Evolutionary conservation across 2,113 vertebrate genomes (phyloP).

Genomic region (Mus pahari): DNA sequence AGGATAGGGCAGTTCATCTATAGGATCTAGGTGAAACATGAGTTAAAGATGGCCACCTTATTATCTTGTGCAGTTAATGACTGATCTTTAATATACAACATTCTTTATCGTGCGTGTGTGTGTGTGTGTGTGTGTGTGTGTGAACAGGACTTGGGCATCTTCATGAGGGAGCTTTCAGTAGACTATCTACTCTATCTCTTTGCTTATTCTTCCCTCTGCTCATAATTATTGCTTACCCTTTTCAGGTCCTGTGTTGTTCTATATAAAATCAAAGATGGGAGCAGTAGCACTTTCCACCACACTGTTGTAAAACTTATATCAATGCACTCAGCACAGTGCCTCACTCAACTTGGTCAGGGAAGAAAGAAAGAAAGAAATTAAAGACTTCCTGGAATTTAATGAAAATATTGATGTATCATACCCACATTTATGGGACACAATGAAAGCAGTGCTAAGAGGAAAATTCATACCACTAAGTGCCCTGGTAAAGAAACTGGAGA

Average conservation of each 20-base stretch:
- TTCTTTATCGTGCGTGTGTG: not conserved
- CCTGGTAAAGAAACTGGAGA: too few species aligned
- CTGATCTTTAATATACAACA: not conserved
- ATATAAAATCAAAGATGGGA: slow-evolving; percentile 2
- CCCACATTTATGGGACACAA: too few species aligned
- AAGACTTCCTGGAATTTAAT: too few species aligned
- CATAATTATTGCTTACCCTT: slow-evolving; percentile 4
- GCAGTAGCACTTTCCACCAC: not conserved
- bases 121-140: not conserved
- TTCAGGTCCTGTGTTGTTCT: not conserved
- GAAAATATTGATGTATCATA: too few species aligned
- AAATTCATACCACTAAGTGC: too few species aligned
- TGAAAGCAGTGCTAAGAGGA: too few species aligned
- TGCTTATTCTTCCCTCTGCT: not conserved
- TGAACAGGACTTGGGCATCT: not conserved
- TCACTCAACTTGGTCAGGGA: not conserved
- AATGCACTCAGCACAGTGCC: not conserved
- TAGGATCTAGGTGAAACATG: not conserved
- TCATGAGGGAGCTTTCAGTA: accelerated
- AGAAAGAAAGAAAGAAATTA: too few species aligned
- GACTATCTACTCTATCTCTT: not conserved
- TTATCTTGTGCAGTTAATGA: not conserved
- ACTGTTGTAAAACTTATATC: not conserved
- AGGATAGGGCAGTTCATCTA: not conserved
- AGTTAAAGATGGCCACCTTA: not conserved